These are phyloP conservation scores for Axis porcinus DNA, from an alignment of 2,113 vertebrate species.

Conservation along the genomic window DNA sequence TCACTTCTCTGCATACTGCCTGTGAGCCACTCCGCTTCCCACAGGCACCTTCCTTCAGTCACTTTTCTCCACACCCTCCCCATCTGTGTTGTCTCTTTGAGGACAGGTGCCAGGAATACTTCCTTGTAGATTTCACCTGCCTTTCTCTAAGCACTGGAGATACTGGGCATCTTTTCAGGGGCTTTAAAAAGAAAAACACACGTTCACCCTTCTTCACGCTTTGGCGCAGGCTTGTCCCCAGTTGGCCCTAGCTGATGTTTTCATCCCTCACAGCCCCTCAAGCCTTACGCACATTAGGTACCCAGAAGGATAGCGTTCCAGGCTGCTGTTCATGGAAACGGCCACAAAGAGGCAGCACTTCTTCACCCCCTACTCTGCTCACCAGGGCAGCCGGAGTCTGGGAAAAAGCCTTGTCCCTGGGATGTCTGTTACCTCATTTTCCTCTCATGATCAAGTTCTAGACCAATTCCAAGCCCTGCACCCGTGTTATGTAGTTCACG, in stretches of 20 bases:
- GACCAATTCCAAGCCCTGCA: not conserved
- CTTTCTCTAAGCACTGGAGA: not conserved
- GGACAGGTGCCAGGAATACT: not conserved
- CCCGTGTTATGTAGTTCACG: rapidly evolving
- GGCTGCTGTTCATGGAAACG: not conserved
- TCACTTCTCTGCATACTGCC: too few relatives aligned
- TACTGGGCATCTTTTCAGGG: not conserved
- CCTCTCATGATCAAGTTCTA: not conserved
- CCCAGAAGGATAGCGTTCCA: not conserved
- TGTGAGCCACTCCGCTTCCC: too few relatives aligned
- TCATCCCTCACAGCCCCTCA: not conserved
- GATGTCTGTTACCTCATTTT: not conserved
- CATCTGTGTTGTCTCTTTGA: not conserved
- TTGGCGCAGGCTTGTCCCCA: not conserved
- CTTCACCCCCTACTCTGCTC: rapidly evolving
- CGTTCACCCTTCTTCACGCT: not conserved
- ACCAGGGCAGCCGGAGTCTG: not conserved
- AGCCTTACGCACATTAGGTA: not conserved
- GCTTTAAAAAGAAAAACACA: not conserved
- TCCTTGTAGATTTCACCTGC: not conserved
- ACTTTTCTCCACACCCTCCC: not conserved
- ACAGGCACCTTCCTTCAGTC: not conserved
- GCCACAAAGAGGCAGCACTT: not conserved
- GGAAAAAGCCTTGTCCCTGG: not conserved
- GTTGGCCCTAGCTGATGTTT: not conserved